A percentile compares a stretch with the other conserved stretches of the same genome.
These are phyloP conservation scores for Cnemophilus loriae DNA, from an alignment of 2,113 vertebrate genomes.

Conservation along the genomic window DNA sequence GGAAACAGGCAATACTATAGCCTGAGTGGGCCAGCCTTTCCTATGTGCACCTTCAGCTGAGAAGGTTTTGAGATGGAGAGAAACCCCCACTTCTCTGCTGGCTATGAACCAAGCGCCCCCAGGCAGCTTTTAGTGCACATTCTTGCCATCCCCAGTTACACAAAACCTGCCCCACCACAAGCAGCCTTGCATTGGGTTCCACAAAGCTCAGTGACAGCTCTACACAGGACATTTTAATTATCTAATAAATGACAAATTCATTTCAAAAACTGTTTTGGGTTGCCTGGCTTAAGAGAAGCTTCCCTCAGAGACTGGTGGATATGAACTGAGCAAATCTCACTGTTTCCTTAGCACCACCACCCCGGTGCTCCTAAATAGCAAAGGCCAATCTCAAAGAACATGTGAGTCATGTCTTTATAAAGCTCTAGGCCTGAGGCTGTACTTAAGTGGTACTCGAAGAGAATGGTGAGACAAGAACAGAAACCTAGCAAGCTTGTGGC, in stretches of 20 bases:
- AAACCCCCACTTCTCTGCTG: not conserved
- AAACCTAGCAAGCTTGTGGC: not conserved
- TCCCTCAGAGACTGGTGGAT: not conserved
- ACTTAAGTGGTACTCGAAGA: not conserved
- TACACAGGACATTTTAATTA: not conserved
- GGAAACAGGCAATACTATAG: not conserved
- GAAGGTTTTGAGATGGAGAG: not conserved
- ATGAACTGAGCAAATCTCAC: not conserved
- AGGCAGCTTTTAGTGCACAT: not conserved
- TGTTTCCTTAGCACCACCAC: not conserved
- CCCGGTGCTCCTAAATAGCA: not conserved
- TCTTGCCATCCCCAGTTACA: not conserved
- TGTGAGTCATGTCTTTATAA: not conserved
- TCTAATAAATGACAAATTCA: not conserved
- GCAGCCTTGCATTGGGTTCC: not conserved
- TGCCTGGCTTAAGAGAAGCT: not conserved
- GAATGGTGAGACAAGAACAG: not conserved
- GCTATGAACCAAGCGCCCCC: accelerated
- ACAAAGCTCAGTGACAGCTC: not conserved
- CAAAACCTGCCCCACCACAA: not conserved
- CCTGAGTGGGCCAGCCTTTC: accelerated
- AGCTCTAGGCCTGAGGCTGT: not conserved
- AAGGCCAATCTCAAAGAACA: not conserved
- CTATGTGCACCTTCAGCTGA: not conserved
- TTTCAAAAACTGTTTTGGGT: not conserved